Evolutionary conservation across 1,140 invertebrate species (phyloP), one percentile per base, ranked within the genome.

Genomic region (Eurosta solidaginis): DNA sequence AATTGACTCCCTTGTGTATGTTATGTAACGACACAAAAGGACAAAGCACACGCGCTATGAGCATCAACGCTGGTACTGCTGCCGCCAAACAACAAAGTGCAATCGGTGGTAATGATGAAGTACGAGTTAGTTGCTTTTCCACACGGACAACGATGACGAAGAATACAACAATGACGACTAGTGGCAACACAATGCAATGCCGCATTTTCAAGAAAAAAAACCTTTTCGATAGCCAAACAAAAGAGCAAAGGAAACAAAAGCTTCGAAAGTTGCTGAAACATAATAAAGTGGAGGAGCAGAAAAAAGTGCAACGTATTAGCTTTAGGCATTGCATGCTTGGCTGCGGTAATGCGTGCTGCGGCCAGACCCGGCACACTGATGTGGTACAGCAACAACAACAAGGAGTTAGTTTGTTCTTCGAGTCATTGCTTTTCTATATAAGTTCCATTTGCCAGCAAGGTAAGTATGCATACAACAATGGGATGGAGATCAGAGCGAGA

Each of bases 391-490:
- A 82, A 49, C 77, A 81, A 1, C 82, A 80, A 0, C 76, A 82
- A 49, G 76, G 83, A 2, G 81, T 81, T 2, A 83, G 85, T 7
- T 79, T 86, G 3, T 83, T 86, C n/a, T 76, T 85, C n/a, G 85
- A 87, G 22, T 87, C 84, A n/a, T 76, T 86, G 3, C 80, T 89
- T 2, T 87, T 87, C 54, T 88, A 84, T 68, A 82, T 89, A 36
- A 87, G 87, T 33, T 87, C 87, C 3, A 85, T 89, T 63, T 88
- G 87, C 36, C 88, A 89, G 59, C 88, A 89, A 83, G 88, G 84
- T 82, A 78, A 78, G 50, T 2, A 14, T n/a, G n/a, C 14, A 6
- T 47, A 36, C 2, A 1, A 20, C 36, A 29, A n/a, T 20, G n/a
- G 27, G 29, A 9, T 1, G 25, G 12, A 17, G n/a, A n/a, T n/a